Conservation (phyloP, 1,140 invertebrate genomes). For the Gonatopus flavifemur region DNA sequence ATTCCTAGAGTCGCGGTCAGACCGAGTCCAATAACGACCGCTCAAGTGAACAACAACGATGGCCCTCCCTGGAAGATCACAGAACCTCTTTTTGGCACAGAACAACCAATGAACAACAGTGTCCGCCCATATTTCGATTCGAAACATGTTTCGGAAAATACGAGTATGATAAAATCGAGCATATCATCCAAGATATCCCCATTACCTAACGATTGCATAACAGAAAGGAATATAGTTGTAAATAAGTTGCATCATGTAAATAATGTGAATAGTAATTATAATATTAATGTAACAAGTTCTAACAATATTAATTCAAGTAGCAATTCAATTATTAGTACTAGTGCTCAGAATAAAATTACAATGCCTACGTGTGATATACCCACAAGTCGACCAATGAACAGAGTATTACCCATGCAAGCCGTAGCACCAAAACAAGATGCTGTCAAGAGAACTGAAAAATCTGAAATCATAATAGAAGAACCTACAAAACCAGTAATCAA, state of each 20-base stretch:
- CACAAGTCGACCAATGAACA: constrained; percentile 67
- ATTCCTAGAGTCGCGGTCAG: constrained; percentile 52
- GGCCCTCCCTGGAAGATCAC: constrained; percentile 38
- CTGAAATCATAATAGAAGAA: constrained; percentile 42
- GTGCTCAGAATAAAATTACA: constrained; percentile 40
- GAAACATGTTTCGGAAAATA: constrained; percentile 52
- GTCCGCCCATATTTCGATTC: constrained; percentile 51
- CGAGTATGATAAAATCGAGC: constrained; percentile 55
- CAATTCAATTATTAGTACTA: constrained; percentile 18
- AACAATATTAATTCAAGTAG: constrained; percentile 27
- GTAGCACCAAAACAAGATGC: constrained; percentile 43
- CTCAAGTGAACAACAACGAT: constrained; percentile 24
- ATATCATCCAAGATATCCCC: constrained; percentile 47
- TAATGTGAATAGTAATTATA: constrained; percentile 38
- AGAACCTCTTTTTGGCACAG: constrained; percentile 40
- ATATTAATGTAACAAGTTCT: constrained; percentile 21
- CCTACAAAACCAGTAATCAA: constrained; percentile 43
- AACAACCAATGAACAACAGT: constrained; percentile 43
- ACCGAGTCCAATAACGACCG: constrained; percentile 39
- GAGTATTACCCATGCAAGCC: constrained; percentile 73
- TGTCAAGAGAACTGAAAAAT: constrained; percentile 34
- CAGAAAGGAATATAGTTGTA: constrained; percentile 37
- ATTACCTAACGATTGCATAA: constrained; percentile 44
- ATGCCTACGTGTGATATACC: constrained; percentile 48
- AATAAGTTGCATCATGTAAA: constrained; percentile 38